These are phyloP conservation scores for Cyanoderma ruficeps DNA, from an alignment of 2,113 vertebrate genomes.

Conservation along the genomic window DNA sequence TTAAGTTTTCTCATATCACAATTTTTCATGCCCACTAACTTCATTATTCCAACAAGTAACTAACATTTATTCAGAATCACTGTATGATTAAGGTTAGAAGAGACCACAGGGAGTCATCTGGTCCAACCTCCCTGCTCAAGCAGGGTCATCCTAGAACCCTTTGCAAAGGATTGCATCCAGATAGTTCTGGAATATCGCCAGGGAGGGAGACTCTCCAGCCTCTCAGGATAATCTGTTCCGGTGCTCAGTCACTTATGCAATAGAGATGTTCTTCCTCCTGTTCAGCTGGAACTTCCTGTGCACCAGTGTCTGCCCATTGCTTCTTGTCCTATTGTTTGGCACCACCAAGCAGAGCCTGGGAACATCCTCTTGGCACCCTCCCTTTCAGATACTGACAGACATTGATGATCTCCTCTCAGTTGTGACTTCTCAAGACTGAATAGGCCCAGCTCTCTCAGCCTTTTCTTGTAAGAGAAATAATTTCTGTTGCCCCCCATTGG, in stretches of 20 bases:
- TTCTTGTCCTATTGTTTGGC: background rate
- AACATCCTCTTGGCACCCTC: background rate
- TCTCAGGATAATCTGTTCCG: background rate
- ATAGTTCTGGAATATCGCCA: background rate
- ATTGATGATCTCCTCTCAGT: background rate
- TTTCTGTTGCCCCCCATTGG: background rate
- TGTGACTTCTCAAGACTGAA: background rate
- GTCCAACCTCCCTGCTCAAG: background rate
- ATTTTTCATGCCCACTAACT: background rate
- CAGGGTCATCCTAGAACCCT: background rate
- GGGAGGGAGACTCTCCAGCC: background rate
- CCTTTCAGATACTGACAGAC: background rate
- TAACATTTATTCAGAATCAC: background rate
- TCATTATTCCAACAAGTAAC: background rate
- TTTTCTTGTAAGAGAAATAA: background rate
- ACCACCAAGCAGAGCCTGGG: background rate
- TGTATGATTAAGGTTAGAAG: background rate
- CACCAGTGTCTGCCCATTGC: background rate
- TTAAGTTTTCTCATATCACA: background rate
- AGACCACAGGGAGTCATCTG: background rate
- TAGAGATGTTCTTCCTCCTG: background rate
- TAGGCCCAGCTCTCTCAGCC: background rate
- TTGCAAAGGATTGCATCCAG: background rate
- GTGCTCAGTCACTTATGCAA: accelerated
- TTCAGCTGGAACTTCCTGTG: background rate